Base-by-base conservation (phyloP, 2,797 vertebrate species). In the Parauchenoglanis punctatus region DNA sequence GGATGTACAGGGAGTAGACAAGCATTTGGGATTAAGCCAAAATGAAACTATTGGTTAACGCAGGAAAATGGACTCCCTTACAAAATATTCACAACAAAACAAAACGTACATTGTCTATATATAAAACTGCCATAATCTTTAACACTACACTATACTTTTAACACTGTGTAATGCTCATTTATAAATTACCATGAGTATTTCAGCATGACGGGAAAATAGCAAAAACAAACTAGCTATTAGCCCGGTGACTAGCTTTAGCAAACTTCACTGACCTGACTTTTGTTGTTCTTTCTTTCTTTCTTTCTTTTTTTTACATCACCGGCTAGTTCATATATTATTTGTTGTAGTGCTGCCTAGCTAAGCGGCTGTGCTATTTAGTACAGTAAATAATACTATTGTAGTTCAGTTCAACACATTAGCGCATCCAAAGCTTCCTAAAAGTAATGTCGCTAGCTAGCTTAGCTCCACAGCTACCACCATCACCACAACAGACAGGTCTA, bases 361-460 rank as follows among this genome's bases (percentile, higher is more conserved):
- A 12, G 1, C 5, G 49, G 12, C 8, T 15, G 35, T 13, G 20
- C 0, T 10, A 17, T 81, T 63, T 18, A n/a, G 1, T 17, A 63
- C 20, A 46, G 25, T 83, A 20, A 52, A 83, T 0, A 12, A 31
- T 7, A 52, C 0, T 3, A 20, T 0, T 25, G 17, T 49, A 7
- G n/a, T 7, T 65, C 4, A n/a, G 7, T n/a, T 46, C 2, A 44
- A 23, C n/a, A 28, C n/a, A 18, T 61, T 17, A 49, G 1, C 25
- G n/a, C 44, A 15, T 49, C 40, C 61, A 67, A 20, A 52, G 44
- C 81, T 52, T 49, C 40, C 40, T 65, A 63, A 31, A 82, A 83
- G 6, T 67, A 67, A 54, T 18, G 35, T n/a, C 58, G 83, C 70
- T 88, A 83, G 85, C 84, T 87, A 88, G 85, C 83, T 84, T 77